Evolutionary conservation across 1,140 invertebrate genomes (phyloP).

Genomic region (Drosophila cardini): DNA sequence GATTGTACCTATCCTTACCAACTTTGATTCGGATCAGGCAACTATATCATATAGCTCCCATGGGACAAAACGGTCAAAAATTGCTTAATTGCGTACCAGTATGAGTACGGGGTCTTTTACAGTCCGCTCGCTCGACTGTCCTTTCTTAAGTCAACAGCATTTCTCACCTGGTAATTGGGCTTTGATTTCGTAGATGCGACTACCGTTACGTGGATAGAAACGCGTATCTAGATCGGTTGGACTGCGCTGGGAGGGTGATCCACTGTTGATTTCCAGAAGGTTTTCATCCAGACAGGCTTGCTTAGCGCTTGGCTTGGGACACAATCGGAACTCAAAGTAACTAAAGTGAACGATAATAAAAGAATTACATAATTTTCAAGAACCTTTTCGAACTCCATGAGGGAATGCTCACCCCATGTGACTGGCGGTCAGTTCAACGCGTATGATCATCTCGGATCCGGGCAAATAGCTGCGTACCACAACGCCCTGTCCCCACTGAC

Average conservation of each 20-base stretch:
- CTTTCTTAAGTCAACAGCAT: too few relatives aligned
- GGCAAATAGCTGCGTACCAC: conserved; percentile 91
- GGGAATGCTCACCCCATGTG: conserved; percentile 88
- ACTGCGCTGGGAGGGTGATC: conserved; percentile 68
- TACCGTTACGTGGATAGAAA: conserved; percentile 91
- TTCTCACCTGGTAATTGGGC: conserved; percentile 88
- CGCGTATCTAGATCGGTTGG: conserved; percentile 85
- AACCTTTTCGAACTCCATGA: too few relatives aligned
- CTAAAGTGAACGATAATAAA: conserved; percentile 35
- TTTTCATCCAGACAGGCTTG: conserved; percentile 92
- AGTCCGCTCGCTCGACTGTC: too few relatives aligned
- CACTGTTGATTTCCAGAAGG: conserved; percentile 87
- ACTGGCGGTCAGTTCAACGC: conserved; percentile 91
- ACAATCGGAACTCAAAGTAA: conserved; percentile 95
- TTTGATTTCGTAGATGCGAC: conserved; percentile 91
- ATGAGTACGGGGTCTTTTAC: too few relatives aligned
- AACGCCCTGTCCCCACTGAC: conserved; percentile 92
- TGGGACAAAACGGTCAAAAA: too few relatives aligned
- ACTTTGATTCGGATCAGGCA: too few relatives aligned
- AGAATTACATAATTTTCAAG: background rate
- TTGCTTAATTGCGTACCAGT: too few relatives aligned
- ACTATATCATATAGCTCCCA: too few relatives aligned
- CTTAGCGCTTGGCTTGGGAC: conserved; percentile 88
- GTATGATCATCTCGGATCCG: conserved; percentile 89
- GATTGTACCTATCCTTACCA: too few relatives aligned